These are phyloP conservation scores for Popillia japonica DNA, from an alignment of 1,140 invertebrate genomes.

Conservation along the genomic window DNA sequence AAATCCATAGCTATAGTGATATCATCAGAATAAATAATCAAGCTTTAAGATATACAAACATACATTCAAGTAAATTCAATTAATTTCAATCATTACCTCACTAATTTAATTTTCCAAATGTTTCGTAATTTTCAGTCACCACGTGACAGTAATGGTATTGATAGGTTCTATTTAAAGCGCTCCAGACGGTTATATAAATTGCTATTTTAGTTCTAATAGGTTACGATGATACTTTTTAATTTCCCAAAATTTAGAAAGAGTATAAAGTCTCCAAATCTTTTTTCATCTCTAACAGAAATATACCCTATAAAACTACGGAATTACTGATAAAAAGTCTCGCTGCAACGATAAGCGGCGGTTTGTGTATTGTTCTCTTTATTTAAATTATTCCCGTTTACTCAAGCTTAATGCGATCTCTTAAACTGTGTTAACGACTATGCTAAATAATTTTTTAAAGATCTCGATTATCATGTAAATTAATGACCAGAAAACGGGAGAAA, in stretches of 20 bases:
- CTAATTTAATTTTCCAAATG: constrained; percentile 6
- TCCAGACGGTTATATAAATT: too few species aligned
- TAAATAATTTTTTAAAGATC: constrained; percentile 43
- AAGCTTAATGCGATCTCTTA: constrained; percentile 26
- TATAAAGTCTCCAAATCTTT: too few species aligned
- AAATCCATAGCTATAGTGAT: background rate
- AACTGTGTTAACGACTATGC: constrained; percentile 45
- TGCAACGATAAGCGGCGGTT: background rate
- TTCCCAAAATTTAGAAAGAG: too few species aligned
- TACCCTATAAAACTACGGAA: background rate
- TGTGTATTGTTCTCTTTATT: constrained; percentile 20
- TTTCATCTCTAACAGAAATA: too few species aligned
- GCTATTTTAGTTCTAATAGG: too few species aligned
- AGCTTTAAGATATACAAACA: background rate
- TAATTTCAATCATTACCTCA: background rate
- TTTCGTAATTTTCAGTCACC: background rate
- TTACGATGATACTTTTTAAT: too few species aligned
- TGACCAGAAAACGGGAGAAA: constrained; percentile 40
- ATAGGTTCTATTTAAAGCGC: background rate
- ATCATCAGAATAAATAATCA: background rate
- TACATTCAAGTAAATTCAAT: background rate
- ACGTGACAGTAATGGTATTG: background rate
- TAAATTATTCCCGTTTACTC: constrained; percentile 23
- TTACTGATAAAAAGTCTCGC: background rate
- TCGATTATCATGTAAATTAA: constrained; percentile 46